phyloP scores from a whole-genome alignment of 2,888 invertebrate species.

The Nudaria mundana region DNA sequence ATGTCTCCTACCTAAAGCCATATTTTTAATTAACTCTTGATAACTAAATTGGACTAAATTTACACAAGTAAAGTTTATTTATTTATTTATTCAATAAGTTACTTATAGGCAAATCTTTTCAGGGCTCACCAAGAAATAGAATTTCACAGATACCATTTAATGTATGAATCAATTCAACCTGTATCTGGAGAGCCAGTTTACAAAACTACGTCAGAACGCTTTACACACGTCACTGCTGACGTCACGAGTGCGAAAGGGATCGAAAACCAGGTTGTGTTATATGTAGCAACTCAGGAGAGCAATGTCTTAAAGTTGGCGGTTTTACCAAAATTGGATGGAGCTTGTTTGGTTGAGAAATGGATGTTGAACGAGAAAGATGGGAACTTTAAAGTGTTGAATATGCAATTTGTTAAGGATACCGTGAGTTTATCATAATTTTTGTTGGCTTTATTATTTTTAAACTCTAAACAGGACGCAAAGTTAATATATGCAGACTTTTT shows the following conservation, averaged over 20 bases:
- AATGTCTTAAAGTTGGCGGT: conserved; percentile 90
- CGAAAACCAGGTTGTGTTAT: conserved; percentile 87
- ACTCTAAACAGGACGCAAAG: too few species aligned
- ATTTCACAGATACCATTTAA: conserved; percentile 90
- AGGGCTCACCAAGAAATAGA: conserved; percentile 80
- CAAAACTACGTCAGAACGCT: conserved; percentile 85
- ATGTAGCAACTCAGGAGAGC: conserved; percentile 88
- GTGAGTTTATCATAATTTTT: conserved; percentile 58
- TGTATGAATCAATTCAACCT: conserved; percentile 93
- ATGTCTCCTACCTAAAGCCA: too few species aligned
- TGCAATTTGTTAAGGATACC: conserved; percentile 91
- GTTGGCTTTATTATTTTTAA: not conserved
- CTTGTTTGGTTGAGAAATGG: conserved; percentile 94
- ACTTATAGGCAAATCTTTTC: too few species aligned
- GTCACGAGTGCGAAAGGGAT: conserved; percentile 86
- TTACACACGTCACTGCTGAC: conserved; percentile 91
- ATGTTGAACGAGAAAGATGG: conserved; percentile 82
- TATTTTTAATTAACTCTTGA: too few species aligned
- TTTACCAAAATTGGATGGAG: conserved; percentile 84
- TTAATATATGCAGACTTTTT: too few species aligned
- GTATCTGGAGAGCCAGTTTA: conserved; percentile 86
- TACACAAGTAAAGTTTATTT: too few species aligned
- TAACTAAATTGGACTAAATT: too few species aligned
- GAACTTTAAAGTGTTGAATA: conserved; percentile 80
- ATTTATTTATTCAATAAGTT: too few species aligned